A percentile compares a stretch with the other conserved stretches of the same genome.
These are phyloP conservation scores for Odocoileus virginianus DNA, from an alignment of 2,113 vertebrate species.

Conservation along the genomic window DNA sequence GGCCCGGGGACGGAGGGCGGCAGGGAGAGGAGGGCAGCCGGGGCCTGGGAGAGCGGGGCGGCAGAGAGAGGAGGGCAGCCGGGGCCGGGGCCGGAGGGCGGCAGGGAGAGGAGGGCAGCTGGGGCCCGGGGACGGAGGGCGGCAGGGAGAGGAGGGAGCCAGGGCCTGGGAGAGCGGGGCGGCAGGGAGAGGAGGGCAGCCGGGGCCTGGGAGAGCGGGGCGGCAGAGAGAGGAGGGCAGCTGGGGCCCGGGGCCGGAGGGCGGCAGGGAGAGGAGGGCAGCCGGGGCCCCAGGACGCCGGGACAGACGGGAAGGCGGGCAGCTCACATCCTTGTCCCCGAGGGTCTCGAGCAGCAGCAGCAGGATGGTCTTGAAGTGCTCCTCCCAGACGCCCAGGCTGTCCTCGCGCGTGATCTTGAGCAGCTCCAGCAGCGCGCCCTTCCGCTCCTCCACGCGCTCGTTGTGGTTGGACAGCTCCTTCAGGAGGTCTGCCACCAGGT, in stretches of 20 bases:
- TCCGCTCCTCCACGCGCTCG: slow-evolving; percentile 93
- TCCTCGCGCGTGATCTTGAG: slow-evolving; percentile 97
- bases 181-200: neutral
- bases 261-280: too few relatives aligned
- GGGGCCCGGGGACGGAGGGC: too few relatives aligned
- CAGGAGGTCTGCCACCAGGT: slow-evolving; percentile 96
- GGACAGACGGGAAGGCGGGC: neutral
- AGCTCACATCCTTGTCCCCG: slow-evolving; percentile 93
- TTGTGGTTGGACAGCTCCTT: slow-evolving; percentile 99
- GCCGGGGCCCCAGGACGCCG: too few relatives aligned
- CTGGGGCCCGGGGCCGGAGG: too few relatives aligned
- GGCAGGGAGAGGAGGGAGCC: neutral
- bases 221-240: too few relatives aligned
- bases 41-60: neutral
- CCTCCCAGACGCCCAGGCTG: slow-evolving; percentile 95
- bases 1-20: too few relatives aligned
- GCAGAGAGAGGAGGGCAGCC: too few relatives aligned
- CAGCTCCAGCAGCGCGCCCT: slow-evolving; percentile 93
- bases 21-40: too few relatives aligned
- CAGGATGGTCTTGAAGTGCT: slow-evolving; percentile 98
- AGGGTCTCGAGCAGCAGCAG: slow-evolving; percentile 96
- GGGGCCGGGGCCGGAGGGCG: accelerated
- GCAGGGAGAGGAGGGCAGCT: too few relatives aligned
- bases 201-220: too few relatives aligned
- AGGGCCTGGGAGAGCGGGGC: neutral